Evolutionary conservation across 2,888 invertebrate genomes (phyloP).

Genomic region (Heliconius sara): DNA sequence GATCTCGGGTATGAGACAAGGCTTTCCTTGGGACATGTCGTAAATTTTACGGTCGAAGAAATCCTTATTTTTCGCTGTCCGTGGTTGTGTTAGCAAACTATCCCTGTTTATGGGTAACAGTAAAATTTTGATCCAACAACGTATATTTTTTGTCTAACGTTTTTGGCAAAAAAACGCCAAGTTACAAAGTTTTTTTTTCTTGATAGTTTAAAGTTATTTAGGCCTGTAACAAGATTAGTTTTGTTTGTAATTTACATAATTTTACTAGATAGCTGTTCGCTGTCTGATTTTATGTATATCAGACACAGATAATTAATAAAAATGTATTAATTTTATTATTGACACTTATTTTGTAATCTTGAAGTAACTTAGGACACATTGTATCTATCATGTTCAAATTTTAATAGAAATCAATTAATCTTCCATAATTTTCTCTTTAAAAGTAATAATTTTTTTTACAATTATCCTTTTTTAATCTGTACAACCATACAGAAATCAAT

Average conservation of each 20-base stretch:
- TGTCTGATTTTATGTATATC: too few species aligned
- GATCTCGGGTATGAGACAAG: constrained; percentile 72
- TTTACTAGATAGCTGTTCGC: background rate
- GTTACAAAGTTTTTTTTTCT: background rate
- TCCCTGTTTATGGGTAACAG: constrained; percentile 70
- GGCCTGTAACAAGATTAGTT: background rate
- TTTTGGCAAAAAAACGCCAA: background rate
- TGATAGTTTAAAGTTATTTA: background rate
- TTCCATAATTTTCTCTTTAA: too few species aligned
- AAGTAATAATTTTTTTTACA: too few species aligned
- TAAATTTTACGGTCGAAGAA: constrained; percentile 82
- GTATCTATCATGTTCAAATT: too few species aligned
- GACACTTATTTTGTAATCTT: too few species aligned
- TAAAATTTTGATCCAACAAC: constrained; percentile 59
- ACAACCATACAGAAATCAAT: too few species aligned
- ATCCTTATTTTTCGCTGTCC: constrained; percentile 77
- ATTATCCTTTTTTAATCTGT: too few species aligned
- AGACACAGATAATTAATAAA: too few species aligned
- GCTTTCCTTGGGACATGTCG: constrained; percentile 79
- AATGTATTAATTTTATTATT: background rate
- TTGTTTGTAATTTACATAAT: background rate
- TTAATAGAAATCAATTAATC: too few species aligned
- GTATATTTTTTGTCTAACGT: background rate
- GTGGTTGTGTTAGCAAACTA: constrained; percentile 75
- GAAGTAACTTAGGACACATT: too few species aligned